Percentiles rank a stretch among this genome's conserved stretches.
phyloP scores from a whole-genome alignment of 1,140 invertebrate genomes.

The Euglossa dilemma region DNA sequence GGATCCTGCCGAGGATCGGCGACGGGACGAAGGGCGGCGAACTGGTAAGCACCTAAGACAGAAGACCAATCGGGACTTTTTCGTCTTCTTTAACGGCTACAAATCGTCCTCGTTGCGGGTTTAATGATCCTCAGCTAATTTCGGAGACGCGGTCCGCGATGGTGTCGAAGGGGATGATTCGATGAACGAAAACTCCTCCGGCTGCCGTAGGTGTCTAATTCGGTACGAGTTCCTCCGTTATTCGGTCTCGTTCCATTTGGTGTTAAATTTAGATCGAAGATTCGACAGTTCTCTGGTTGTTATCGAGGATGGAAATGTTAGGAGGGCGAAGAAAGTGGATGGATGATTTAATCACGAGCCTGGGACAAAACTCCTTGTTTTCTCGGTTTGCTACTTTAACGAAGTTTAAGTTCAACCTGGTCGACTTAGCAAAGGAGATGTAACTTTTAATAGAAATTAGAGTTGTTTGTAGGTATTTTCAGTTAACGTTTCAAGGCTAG shows the following conservation, averaged over 20 bases:
- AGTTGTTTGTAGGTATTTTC: not conserved
- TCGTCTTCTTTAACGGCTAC: not conserved
- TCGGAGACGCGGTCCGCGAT: not conserved
- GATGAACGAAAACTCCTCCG: too few relatives aligned
- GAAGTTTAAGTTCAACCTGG: not conserved
- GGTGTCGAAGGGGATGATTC: not conserved
- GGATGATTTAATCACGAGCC: not conserved
- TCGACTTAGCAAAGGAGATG: not conserved
- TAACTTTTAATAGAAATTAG: not conserved
- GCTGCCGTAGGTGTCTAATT: too few relatives aligned
- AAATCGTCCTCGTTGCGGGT: not conserved
- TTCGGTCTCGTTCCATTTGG: too few relatives aligned
- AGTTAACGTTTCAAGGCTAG: too few relatives aligned
- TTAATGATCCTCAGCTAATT: not conserved
- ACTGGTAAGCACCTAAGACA: not conserved
- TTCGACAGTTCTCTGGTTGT: not conserved
- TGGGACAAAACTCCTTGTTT: not conserved
- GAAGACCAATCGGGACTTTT: not conserved
- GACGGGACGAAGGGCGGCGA: not conserved
- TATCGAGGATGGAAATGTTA: not conserved
- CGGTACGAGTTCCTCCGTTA: too few relatives aligned
- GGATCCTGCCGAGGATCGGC: not conserved
- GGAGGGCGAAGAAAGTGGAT: not conserved
- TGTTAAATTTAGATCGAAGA: not conserved
- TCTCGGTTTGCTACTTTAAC: too few relatives aligned